These are phyloP conservation scores for Sorex maritimensis DNA, from an alignment of 2,797 vertebrate species.

Conservation along the genomic window DNA sequence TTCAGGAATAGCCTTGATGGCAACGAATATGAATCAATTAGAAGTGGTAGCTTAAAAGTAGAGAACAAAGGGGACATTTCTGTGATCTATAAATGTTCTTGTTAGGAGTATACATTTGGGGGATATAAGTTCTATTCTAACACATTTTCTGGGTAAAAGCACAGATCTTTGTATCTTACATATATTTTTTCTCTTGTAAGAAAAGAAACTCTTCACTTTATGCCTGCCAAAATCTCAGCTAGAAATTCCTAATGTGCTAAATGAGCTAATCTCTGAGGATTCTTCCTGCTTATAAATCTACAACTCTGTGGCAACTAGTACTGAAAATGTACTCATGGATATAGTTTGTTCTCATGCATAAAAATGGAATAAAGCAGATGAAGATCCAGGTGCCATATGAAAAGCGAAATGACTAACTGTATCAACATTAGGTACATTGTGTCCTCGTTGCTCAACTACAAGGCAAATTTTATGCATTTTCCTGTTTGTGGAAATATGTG, in stretches of 20 bases:
- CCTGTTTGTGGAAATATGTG: neutral
- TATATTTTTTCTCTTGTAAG: constrained; percentile 65
- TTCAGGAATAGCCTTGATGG: neutral
- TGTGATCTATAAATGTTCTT: neutral
- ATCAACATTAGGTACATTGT: constrained; percentile 72
- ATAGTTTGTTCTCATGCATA: constrained; percentile 81
- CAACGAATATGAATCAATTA: neutral
- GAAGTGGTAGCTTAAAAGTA: neutral
- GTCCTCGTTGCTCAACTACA: constrained; percentile 67
- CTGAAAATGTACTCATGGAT: constrained; percentile 74
- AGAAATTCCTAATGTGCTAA: constrained; percentile 83
- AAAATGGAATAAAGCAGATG: constrained; percentile 85
- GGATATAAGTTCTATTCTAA: constrained; percentile 57
- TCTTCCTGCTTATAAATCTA: constrained; percentile 80
- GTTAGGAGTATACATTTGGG: constrained; percentile 41
- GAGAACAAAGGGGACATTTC: neutral
- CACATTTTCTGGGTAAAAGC: constrained; percentile 55
- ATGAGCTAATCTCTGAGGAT: constrained; percentile 81
- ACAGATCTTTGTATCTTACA: constrained; percentile 65
- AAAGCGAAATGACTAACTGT: constrained; percentile 81
- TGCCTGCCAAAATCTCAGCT: constrained; percentile 80
- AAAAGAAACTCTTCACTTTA: constrained; percentile 41
- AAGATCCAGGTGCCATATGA: constrained; percentile 83
- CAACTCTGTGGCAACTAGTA: constrained; percentile 63
- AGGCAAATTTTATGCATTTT: constrained; percentile 34